A percentile compares a stretch with the other conserved stretches of the same genome.
Evolutionary conservation across 2,113 vertebrate species (phyloP).

Genomic region (Xyrauchen texanus): DNA sequence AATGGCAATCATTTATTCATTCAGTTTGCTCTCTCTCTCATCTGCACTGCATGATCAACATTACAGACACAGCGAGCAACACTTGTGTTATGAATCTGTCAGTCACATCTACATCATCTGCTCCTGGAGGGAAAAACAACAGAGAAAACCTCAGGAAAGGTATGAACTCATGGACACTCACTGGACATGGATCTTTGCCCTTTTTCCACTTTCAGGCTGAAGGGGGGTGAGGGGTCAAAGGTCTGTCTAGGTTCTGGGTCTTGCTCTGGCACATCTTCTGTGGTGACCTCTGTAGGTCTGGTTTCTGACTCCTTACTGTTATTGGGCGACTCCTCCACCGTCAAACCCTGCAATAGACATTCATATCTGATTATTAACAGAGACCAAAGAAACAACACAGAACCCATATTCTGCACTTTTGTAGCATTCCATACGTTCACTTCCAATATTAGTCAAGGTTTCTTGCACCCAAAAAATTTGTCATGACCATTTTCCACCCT

Average conservation of each 20-base stretch:
- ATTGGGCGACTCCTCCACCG: conserved; percentile 54
- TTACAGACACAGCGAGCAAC: no score
- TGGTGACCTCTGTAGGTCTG: conserved; percentile 1
- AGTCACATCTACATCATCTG: no score
- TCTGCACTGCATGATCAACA: conserved; percentile 58
- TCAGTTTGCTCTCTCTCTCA: conserved; percentile 54
- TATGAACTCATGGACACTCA: conserved; percentile 61
- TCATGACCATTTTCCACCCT: no score
- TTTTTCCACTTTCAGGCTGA: conserved; percentile 63
- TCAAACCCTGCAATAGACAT: conserved; percentile 55
- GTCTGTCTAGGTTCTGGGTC: background rate
- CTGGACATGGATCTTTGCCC: conserved; percentile 64
- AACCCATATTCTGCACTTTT: conserved; percentile 29
- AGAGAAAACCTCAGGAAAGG: background rate
- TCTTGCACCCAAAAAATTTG: no score
- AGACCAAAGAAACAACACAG: conserved; percentile 1
- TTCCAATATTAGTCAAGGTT: no score
- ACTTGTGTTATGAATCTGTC: no score
- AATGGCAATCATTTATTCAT: no score
- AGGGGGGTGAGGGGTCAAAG: conserved; percentile 40
- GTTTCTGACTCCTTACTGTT: conserved; percentile 59
- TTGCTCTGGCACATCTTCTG: conserved; percentile 36
- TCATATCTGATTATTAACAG: background rate
- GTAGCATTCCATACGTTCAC: no score
- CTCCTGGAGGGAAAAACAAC: no score